Evolutionary conservation across 2,113 vertebrate genomes (phyloP), one percentile per base, ranked within the genome.

Genomic region (Turnix velox): DNA sequence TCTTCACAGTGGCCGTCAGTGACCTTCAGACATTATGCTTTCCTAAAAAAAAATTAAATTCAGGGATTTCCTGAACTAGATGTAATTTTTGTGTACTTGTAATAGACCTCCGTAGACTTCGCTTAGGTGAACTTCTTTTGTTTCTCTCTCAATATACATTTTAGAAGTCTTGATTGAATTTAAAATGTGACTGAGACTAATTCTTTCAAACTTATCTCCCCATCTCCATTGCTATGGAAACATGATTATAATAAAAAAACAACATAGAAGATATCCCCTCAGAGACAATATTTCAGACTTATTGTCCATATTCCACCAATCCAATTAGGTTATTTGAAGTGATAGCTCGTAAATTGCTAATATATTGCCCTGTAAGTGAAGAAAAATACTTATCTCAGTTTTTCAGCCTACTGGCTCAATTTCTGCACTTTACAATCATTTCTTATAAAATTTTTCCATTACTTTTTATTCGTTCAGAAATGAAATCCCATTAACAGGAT

Each of bases 401-500:
- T 97, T 95, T 68, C 72, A 96, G 87, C 43, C 96, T 45, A 62
- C 69, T 88, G 90, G 82, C 46, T 96, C 84, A 88, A 85, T 94
- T 96, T 90, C 54, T 96, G 25, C 74, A 88, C 88, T 97, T 96
- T 79, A 91, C 40, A 97, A 93, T 88, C 83, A 84, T 97, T 94
- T 94, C 79, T 96, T 92, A 89, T 65, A 88, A 96, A 94, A 93
- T 90, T 92, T 96, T 90, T 94, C 77, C 90, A 96, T 96, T 97
- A 92, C 57, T 93, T 97, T 96, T 97, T 97, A 96, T 93, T 96
- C 81, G 52, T 87, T 96, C 91, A 93, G 96, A 97, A 96, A 90
- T 95, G 90, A 96, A 97, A 96, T 96, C 58, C 74, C 93, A 84
- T 94, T 96, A 96, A 94, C 58, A 85, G 87, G 78, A 96, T 97